Percentiles rank a stretch among this genome's conserved stretches.
Evolutionary conservation across 2,113 vertebrate species (phyloP).

Genomic region (Athene noctua): DNA sequence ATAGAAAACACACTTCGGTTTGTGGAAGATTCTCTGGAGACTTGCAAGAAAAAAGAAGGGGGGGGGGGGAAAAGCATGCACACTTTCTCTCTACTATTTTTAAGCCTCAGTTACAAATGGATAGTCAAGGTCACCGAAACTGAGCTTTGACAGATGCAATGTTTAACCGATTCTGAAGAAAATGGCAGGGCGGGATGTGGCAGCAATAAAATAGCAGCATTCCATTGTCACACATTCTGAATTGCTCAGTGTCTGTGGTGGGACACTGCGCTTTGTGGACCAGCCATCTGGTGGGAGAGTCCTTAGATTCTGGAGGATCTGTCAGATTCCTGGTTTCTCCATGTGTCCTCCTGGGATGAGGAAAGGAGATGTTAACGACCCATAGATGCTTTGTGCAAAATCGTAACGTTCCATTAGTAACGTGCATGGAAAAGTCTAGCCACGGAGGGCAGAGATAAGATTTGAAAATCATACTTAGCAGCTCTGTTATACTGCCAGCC

Average conservation of each 20-base stretch:
- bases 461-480: conserved; percentile 7
- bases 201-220: background rate
- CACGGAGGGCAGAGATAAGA: background rate
- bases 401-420: background rate
- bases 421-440: background rate
- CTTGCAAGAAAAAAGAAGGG: background rate
- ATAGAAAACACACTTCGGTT: conserved; percentile 18
- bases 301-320: conserved; percentile 1
- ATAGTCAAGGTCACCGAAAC: conserved; percentile 2
- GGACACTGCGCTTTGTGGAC: background rate
- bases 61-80: background rate
- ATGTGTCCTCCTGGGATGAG: background rate
- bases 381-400: conserved; percentile 4
- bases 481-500: background rate
- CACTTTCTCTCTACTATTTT: conserved; percentile 1
- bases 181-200: background rate
- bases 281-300: conserved; percentile 3
- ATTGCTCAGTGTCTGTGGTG: background rate
- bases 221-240: background rate
- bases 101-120: background rate
- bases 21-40: conserved; percentile 18
- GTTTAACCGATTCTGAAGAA: conserved; percentile 5
- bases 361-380: background rate
- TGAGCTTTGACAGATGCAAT: background rate
- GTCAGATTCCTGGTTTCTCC: conserved; percentile 15